Percentiles rank a stretch among this genome's conserved stretches.
Evolutionary conservation across 2,888 invertebrate genomes (phyloP).

Genomic region (Patella ulyssiponensis): DNA sequence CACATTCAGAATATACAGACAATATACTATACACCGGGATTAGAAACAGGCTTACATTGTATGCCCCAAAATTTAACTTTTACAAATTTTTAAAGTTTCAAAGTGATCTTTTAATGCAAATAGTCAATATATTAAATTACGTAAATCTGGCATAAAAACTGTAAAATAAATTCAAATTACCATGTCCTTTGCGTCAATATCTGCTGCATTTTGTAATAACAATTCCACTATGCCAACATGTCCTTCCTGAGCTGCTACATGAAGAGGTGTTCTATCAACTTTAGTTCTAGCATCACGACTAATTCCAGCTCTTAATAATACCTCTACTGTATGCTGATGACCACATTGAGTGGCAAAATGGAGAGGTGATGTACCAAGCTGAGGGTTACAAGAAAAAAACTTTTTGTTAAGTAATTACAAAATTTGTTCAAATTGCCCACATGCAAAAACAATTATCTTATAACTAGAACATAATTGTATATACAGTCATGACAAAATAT

Average conservation of each 20-base stretch:
- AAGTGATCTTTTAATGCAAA: neutral
- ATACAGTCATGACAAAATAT: no score
- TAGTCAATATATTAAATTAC: no score
- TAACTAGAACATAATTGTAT: no score
- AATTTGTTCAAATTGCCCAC: no score
- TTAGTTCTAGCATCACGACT: constrained; percentile 91
- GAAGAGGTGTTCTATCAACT: constrained; percentile 91
- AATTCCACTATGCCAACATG: constrained; percentile 82
- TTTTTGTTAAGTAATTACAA: no score
- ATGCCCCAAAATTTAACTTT: neutral
- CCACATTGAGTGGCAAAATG: constrained; percentile 90
- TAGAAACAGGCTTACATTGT: neutral
- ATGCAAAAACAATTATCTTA: no score
- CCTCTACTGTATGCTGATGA: constrained; percentile 83
- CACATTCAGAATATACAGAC: neutral
- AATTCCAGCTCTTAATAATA: constrained; percentile 87
- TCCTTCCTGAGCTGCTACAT: constrained; percentile 89
- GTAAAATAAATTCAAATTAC: constrained; percentile 72
- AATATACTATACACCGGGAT: no score
- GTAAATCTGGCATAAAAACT: no score
- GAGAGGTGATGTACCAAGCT: constrained; percentile 91
- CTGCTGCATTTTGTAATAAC: constrained; percentile 80
- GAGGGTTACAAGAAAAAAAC: constrained; percentile 39
- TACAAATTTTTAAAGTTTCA: neutral
- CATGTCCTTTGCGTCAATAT: constrained; percentile 85